Evolutionary conservation across 2,888 invertebrate genomes (phyloP), one percentile per base, ranked within the genome.

Genomic region (Mythimna loreyi): DNA sequence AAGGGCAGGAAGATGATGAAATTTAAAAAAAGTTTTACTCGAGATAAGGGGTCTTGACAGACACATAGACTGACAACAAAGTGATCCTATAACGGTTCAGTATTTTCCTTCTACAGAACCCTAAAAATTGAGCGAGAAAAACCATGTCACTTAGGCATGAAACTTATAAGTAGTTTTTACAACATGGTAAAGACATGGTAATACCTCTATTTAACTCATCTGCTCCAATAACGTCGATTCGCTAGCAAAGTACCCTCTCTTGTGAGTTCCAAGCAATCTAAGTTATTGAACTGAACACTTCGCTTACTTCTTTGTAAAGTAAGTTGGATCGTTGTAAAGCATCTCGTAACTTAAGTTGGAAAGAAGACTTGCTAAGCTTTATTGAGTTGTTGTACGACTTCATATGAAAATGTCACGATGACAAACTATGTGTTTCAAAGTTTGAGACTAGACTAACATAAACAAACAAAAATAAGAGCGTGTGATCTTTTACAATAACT

Each of bases 211-310:
- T 71, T 23, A 49, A 50, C 8, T 56, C 16, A 2, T 25, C 50
- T 19, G 13, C 9, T 23, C 28, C 28, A 66, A 45, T n/a, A 57
- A 9, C 45, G 19, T 67, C 36, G 30, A 40, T 25, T 67, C 47
- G 21, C 53, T 4, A 16, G 52, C 21, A 58, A 21, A 75, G 47
- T 47, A 50, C 19, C 5, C 25, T 52, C 45, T 55, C 21, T 21
- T n/a, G 33, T 21, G 58, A 67, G 53, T 68, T 53, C 30, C 19
- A 53, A 68, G 30, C 68, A 58, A 67, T 75, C 47, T 75, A 58
- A 75, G 52, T 72, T 67, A 75, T 67, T 75, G 45, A 75, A 58
- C 57, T 5, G 52, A 65, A 57, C 45, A 57, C 52, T 67, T 56
- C 49, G 19, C 55, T 65, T 49, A 67, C 30, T 52, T 67, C 57